phyloP scores from a whole-genome alignment of 2,797 vertebrate genomes.

The Steatocranus sp. region DNA sequence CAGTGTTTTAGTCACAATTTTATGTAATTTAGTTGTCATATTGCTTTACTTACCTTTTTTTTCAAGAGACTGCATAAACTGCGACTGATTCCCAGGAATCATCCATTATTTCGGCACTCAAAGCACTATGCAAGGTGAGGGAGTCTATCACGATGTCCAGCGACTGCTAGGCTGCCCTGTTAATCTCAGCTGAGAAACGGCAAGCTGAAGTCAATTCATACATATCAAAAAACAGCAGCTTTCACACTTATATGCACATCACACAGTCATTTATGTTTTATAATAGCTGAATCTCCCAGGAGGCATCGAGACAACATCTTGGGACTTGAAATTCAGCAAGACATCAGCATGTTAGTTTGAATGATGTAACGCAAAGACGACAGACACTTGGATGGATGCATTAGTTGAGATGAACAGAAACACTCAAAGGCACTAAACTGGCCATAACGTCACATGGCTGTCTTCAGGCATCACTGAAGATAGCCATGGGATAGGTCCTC shows the following conservation, averaged over 20 bases:
- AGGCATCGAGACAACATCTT: not conserved
- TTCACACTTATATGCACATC: not conserved
- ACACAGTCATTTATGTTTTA: not conserved
- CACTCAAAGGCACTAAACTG: not conserved
- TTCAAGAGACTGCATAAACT: not conserved
- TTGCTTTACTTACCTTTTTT: not conserved
- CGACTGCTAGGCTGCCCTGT: not conserved
- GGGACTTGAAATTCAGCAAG: not conserved
- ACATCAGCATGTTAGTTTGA: not conserved
- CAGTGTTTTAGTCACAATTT: not conserved
- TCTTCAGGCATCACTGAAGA: not conserved
- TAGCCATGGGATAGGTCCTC: not conserved
- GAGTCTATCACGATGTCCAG: constrained; percentile 18
- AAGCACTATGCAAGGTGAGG: constrained; percentile 57
- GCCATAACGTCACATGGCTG: not conserved
- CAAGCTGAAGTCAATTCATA: constrained; percentile 32
- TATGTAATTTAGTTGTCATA: not conserved
- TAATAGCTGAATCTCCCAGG: not conserved
- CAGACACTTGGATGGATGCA: not conserved
- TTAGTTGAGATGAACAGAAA: not conserved
- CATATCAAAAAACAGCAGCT: constrained; percentile 59
- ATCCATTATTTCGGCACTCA: constrained; percentile 25
- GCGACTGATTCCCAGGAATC: constrained; percentile 3
- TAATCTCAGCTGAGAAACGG: constrained; percentile 10
- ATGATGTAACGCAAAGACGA: constrained; percentile 37